Evolutionary conservation across 2,797 vertebrate genomes (phyloP).

Genomic region (Heliangelus exortis): DNA sequence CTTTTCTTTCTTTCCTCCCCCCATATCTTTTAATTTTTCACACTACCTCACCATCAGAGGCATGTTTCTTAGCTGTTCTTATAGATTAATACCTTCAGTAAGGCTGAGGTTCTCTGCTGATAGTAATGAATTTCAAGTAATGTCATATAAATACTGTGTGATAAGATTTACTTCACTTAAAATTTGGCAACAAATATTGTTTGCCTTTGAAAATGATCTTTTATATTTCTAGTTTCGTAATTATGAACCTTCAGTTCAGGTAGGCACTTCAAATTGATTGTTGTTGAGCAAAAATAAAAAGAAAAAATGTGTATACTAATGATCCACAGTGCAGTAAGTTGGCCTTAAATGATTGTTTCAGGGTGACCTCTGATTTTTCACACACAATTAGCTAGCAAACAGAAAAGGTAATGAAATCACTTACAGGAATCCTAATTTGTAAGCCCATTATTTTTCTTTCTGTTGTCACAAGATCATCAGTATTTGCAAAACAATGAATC

Average conservation of each 20-base stretch:
- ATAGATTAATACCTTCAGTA: background rate
- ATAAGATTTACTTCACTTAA: background rate
- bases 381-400: slow-evolving; percentile 26
- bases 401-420: slow-evolving; percentile 8
- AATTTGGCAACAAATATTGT: background rate
- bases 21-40: background rate
- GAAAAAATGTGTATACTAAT: slow-evolving; percentile 25
- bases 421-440: slow-evolving; percentile 5
- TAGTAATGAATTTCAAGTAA: background rate
- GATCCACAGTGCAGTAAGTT: slow-evolving; percentile 22
- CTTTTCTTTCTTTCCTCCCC: background rate
- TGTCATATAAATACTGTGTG: background rate
- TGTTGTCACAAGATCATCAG: background rate
- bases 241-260: slow-evolving; percentile 14
- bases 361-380: slow-evolving; percentile 48
- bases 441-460: slow-evolving; percentile 41
- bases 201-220: background rate
- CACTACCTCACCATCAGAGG: background rate
- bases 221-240: slow-evolving; percentile 25
- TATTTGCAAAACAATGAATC: background rate
- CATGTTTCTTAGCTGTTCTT: background rate
- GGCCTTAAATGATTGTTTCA: slow-evolving; percentile 10
- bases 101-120: background rate
- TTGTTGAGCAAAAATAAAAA: background rate
- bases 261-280: slow-evolving; percentile 15